Percentiles rank a stretch among this genome's conserved stretches.
These are phyloP conservation scores for Phyllotis vaccarum DNA, from an alignment of 2,797 vertebrate species.

Conservation along the genomic window DNA sequence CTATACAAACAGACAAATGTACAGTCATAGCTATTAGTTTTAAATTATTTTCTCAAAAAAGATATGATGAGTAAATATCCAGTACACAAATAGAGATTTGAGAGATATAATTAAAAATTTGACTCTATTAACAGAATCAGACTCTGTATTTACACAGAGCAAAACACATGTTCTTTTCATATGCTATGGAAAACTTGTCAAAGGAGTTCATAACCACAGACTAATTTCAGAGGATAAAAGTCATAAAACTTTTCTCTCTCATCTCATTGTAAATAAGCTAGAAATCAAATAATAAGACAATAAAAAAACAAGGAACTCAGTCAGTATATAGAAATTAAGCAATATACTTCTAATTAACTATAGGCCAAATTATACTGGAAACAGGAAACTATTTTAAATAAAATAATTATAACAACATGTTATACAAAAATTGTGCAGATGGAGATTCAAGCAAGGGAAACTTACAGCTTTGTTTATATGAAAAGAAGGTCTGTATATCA, in stretches of 20 bases:
- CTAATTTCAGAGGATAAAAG: not conserved
- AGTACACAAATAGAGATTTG: not conserved
- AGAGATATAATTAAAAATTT: slow-evolving; percentile 8
- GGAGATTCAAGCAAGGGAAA: not conserved
- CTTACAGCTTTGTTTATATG: not conserved
- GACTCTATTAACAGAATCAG: not conserved
- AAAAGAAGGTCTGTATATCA: not conserved
- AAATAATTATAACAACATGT: not conserved
- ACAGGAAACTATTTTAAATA: slow-evolving; percentile 41
- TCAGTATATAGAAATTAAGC: slow-evolving; percentile 1
- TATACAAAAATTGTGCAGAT: not conserved
- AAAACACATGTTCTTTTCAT: not conserved
- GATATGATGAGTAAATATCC: not conserved
- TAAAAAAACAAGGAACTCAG: not conserved
- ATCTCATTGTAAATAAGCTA: slow-evolving; percentile 4
- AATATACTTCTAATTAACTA: slow-evolving; percentile 20
- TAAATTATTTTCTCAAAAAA: not conserved
- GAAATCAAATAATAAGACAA: slow-evolving; percentile 25
- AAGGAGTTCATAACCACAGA: not conserved
- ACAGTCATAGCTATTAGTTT: not conserved
- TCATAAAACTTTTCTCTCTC: not conserved
- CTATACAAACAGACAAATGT: not conserved
- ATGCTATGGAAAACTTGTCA: not conserved
- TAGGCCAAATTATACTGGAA: slow-evolving; percentile 7
- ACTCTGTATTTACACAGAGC: not conserved